Percentiles rank a stretch among this genome's conserved stretches.
Evolutionary conservation across 2,888 invertebrate genomes (phyloP).

Genomic region (Oxyscelio sp.): DNA sequence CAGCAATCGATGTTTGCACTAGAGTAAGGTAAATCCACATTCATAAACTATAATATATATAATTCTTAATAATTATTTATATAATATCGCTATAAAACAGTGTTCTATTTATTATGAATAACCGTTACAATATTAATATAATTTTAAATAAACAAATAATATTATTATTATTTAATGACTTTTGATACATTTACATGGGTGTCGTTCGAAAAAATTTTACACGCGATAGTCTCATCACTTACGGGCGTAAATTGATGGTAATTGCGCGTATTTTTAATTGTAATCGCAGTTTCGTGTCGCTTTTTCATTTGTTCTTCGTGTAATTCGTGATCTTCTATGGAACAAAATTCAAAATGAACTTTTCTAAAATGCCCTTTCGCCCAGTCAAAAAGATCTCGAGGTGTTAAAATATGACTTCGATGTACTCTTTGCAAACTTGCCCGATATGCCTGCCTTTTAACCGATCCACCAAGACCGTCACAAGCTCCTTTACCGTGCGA

Average conservation of each 20-base stretch:
- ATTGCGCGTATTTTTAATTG: conserved; percentile 13
- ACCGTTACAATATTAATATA: conserved; percentile 1
- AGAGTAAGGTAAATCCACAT: conserved; percentile 3
- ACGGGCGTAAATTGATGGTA: conserved; percentile 9
- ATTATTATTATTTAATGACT: not conserved
- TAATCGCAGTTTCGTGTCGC: conserved; percentile 3
- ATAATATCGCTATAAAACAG: conserved; percentile 6
- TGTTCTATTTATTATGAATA: conserved; percentile 3
- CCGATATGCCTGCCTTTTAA: conserved; percentile 46
- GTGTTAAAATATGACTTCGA: conserved; percentile 27
- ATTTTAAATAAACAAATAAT: conserved; percentile 5
- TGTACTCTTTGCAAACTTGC: conserved; percentile 27
- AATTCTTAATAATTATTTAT: conserved; percentile 10
- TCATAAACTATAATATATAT: not conserved
- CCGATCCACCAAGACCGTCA: conserved; percentile 45
- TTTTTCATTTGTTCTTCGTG: conserved; percentile 8
- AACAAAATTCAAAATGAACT: conserved; percentile 28
- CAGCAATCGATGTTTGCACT: conserved; percentile 1
- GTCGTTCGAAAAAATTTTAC: conserved; percentile 28
- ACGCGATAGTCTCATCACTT: not conserved
- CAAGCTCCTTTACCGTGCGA: conserved; percentile 54
- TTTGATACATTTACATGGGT: not conserved
- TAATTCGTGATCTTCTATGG: conserved; percentile 4
- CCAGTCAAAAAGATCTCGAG: conserved; percentile 32
- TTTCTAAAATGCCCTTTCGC: conserved; percentile 25